These are phyloP conservation scores for Stegastes partitus DNA, from an alignment of 2,113 vertebrate species.

Conservation along the genomic window DNA sequence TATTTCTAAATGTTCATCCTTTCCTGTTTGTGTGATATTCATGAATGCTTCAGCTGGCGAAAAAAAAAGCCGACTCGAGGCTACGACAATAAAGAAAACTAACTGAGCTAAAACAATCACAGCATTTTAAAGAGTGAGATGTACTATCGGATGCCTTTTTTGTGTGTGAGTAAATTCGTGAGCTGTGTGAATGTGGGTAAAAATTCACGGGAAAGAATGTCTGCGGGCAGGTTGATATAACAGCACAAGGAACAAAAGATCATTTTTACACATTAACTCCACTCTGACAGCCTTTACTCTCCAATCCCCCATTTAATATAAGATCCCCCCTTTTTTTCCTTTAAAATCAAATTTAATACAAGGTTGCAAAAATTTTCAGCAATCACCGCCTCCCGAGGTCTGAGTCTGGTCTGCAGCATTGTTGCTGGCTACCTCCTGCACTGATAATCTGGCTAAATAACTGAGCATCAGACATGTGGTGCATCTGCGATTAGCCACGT, in stretches of 20 bases:
- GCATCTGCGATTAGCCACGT: constrained; percentile 59
- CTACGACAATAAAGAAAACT: not conserved
- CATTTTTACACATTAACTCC: constrained; percentile 61
- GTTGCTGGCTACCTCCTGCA: constrained; percentile 45
- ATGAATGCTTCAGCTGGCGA: not conserved
- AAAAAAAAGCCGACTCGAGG: not conserved
- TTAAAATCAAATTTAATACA: constrained; percentile 53
- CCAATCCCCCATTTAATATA: constrained; percentile 66
- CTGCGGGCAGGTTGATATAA: constrained; percentile 20
- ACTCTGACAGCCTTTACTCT: constrained; percentile 47
- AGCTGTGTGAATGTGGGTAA: not conserved
- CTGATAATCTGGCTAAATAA: constrained; percentile 65
- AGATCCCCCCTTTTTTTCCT: constrained; percentile 18
- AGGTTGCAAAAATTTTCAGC: constrained; percentile 29
- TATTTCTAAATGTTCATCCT: constrained; percentile 8
- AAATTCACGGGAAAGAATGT: not conserved
- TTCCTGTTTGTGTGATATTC: not conserved
- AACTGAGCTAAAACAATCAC: not conserved
- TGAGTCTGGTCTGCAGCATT: constrained; percentile 44
- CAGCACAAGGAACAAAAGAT: constrained; percentile 26
- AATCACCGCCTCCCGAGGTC: constrained; percentile 42
- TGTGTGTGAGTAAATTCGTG: not conserved
- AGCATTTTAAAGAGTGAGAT: not conserved
- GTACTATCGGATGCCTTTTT: constrained; percentile 4
- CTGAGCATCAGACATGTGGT: constrained; percentile 51